phyloP scores from a whole-genome alignment of 1,140 invertebrate genomes.

The Bombus consobrinus region DNA sequence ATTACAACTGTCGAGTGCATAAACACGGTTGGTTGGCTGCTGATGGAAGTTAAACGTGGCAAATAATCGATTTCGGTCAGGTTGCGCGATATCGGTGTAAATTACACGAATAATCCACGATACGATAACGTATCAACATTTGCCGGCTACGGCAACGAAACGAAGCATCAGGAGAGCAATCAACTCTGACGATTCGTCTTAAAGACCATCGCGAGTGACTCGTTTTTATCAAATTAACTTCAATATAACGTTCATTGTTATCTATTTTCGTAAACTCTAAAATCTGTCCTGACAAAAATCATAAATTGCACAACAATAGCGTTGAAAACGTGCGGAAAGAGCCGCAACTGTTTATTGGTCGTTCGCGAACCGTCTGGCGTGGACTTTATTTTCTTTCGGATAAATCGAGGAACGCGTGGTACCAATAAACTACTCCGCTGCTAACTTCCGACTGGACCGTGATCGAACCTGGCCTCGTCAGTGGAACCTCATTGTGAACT shows the following conservation, averaged over 20 bases:
- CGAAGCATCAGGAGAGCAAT: conserved; percentile 50
- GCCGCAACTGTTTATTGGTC: neutral
- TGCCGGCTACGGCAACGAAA: conserved; percentile 28
- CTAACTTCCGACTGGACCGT: conserved; percentile 48
- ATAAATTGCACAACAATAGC: neutral
- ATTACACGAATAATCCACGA: conserved; percentile 68
- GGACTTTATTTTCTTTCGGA: conserved; percentile 34
- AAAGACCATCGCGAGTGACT: neutral
- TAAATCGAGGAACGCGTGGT: conserved; percentile 17
- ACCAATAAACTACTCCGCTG: conserved; percentile 49
- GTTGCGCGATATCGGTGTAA: conserved; percentile 53
- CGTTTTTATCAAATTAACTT: too few relatives aligned
- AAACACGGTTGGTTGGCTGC: conserved; percentile 55
- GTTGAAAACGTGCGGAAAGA: neutral
- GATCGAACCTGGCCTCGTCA: conserved; percentile 39
- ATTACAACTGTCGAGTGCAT: conserved; percentile 60
- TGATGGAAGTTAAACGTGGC: conserved; percentile 68
- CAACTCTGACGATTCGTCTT: conserved; percentile 47
- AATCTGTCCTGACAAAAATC: neutral
- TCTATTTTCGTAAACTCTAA: neutral
- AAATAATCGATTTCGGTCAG: conserved; percentile 62
- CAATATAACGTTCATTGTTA: too few relatives aligned
- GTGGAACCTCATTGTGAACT: conserved; percentile 59
- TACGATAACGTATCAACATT: conserved; percentile 63
- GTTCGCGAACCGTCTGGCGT: neutral